phyloP scores from a whole-genome alignment of 2,113 vertebrate genomes.

The Motacilla tschutschensis region DNA sequence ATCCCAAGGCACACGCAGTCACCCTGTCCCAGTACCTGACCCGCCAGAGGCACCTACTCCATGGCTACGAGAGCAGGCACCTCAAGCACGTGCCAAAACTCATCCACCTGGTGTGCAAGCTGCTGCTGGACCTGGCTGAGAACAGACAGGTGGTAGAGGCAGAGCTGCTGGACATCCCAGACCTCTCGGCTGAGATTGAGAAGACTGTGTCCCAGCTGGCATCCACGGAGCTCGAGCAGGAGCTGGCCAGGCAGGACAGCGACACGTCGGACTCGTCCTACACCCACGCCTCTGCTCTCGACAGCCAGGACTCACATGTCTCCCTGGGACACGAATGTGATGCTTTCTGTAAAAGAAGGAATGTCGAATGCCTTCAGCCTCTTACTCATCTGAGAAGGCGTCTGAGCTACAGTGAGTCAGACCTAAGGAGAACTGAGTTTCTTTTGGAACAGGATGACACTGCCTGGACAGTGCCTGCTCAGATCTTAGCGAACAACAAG shows the following conservation, averaged over 20 bases:
- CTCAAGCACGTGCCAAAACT: constrained; percentile 94
- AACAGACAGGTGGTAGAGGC: constrained; percentile 81
- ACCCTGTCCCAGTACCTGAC: constrained; percentile 91
- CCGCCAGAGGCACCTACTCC: constrained; percentile 92
- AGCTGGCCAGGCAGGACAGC: constrained; percentile 81
- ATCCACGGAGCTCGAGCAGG: constrained; percentile 77
- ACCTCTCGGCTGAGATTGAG: constrained; percentile 89
- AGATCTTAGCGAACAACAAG: constrained; percentile 40
- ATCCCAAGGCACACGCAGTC: constrained; percentile 82
- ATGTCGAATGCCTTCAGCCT: constrained; percentile 69
- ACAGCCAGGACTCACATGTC: constrained; percentile 64
- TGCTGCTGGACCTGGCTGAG: constrained; percentile 86
- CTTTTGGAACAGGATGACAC: constrained; percentile 75
- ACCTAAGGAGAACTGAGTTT: constrained; percentile 75
- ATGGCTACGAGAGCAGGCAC: constrained; percentile 91
- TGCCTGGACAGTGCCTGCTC: constrained; percentile 70
- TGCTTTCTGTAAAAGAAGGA: constrained; percentile 78
- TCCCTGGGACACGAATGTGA: constrained; percentile 74
- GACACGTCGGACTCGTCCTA: constrained; percentile 25
- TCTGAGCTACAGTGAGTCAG: constrained; percentile 91
- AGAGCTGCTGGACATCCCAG: constrained; percentile 73
- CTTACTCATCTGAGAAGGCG: constrained; percentile 70
- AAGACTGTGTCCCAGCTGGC: constrained; percentile 87
- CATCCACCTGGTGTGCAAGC: constrained; percentile 84
- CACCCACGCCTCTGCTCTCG: background rate